phyloP scores from a whole-genome alignment of 2,888 invertebrate species.

The Hyalella azteca region DNA sequence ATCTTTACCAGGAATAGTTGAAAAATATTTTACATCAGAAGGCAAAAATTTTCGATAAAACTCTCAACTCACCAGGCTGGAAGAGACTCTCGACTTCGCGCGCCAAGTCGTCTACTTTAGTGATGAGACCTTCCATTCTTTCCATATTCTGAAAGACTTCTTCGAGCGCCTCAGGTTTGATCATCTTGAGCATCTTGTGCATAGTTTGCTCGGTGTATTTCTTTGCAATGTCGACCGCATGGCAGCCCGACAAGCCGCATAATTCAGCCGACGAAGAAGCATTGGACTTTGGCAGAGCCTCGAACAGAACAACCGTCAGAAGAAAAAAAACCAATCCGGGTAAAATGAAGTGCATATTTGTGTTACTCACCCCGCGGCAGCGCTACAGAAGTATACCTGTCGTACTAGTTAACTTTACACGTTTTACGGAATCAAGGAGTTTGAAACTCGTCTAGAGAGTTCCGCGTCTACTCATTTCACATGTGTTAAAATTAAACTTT shows the following conservation, averaged over 20 bases:
- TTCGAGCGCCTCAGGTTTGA: constrained; percentile 56
- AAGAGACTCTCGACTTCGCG: constrained; percentile 51
- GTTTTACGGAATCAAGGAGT: no score
- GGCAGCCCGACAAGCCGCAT: constrained; percentile 55
- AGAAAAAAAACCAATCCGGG: no score
- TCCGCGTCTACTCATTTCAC: no score
- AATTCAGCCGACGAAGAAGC: constrained; percentile 16
- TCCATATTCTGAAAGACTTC: constrained; percentile 54
- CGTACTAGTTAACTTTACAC: no score
- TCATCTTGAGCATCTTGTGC: constrained; percentile 54
- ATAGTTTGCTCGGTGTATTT: constrained; percentile 50
- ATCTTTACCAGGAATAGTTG: neutral
- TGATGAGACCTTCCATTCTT: constrained; percentile 45
- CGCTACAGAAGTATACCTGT: no score
- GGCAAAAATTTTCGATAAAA: neutral
- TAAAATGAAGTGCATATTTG: no score
- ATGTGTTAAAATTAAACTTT: no score
- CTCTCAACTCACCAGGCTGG: constrained; percentile 53
- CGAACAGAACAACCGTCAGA: no score
- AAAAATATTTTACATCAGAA: neutral
- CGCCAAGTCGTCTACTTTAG: constrained; percentile 47
- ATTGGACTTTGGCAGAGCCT: no score
- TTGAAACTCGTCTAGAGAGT: no score
- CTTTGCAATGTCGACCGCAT: constrained; percentile 53
- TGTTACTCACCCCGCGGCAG: no score